Base-by-base conservation (phyloP, 2,113 vertebrate species). In the Todiramphus chloris region DNA sequence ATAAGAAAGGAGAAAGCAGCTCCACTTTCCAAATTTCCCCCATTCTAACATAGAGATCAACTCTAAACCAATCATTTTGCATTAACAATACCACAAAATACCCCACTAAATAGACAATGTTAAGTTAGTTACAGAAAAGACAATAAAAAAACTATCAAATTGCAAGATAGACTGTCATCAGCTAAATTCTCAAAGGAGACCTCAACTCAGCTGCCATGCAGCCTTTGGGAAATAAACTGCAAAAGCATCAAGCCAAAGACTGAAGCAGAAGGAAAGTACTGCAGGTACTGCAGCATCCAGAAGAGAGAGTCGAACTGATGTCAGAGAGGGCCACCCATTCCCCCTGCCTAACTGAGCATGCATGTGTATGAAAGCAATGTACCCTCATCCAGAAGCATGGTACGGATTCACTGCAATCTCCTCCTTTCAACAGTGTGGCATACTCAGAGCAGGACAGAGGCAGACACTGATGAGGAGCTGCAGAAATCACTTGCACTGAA, bases 361-460 rank as follows among this genome's bases (percentile, higher is more conserved):
- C 25, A 16, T 2, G 13, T 21, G 24, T 37, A 81, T 0, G 0
- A 82, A 89, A 81, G 14, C 5, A 10, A 30, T 2, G 8, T 2
- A 25, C 6, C 3, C 41, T 68, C 8, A 20, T 66, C 31, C 59
- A 58, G 62, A 55, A 76, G 31, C 24, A 56, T 0, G 2, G 18
- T 2, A 60, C 46, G 30, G 18, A 63, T 8, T 46, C 3, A 5
- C 15, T 64, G 67, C 56, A 84, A 48, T 39, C 20, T 27, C 21
- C 59, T 30, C 19, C 62, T 75, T 83, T 76, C 53, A 70, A 68
- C 25, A 39, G 6, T 10, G 30, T 19, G 44, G 53, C 35, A 72
- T 18, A 67, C 21, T 37, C 28, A 41, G 56, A 87, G 51, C 25
- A 75, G n/a, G 12, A 35, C 28, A 5, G 2, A 55, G n/a, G 23